These are phyloP conservation scores for Achlya flavicornis DNA, from an alignment of 2,888 invertebrate species.

Conservation along the genomic window DNA sequence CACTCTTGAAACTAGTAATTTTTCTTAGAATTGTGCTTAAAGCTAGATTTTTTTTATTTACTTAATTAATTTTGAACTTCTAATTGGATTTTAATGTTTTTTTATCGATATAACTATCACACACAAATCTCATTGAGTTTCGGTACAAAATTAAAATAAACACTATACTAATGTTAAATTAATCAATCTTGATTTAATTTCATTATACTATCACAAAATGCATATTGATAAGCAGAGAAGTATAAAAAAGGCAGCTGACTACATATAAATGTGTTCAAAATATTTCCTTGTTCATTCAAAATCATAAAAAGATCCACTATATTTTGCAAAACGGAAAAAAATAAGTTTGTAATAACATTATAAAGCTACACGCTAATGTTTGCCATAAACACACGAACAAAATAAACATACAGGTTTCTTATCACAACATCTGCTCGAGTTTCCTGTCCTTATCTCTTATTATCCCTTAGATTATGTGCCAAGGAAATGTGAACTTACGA, in stretches of 20 bases:
- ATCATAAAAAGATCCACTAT: neutral
- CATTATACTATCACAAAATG: neutral
- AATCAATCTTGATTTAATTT: neutral
- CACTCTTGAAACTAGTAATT: no score
- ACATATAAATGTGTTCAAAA: neutral
- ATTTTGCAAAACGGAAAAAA: constrained; percentile 7
- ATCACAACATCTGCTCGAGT: constrained; percentile 50
- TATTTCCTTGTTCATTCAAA: neutral
- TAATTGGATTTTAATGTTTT: no score
- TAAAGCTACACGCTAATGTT: constrained; percentile 16
- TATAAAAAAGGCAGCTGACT: neutral
- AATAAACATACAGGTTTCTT: constrained; percentile 38
- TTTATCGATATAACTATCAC: no score
- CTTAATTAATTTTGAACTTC: no score
- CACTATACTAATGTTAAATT: no score
- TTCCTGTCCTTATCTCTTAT: constrained; percentile 42
- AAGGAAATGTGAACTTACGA: constrained; percentile 30
- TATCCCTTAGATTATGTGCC: constrained; percentile 26
- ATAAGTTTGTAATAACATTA: constrained; percentile 1
- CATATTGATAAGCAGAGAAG: neutral
- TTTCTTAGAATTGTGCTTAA: no score
- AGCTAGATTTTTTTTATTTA: no score
- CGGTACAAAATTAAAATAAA: no score
- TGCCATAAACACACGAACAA: constrained; percentile 18
- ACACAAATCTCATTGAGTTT: no score